phyloP scores from a whole-genome alignment of 2,797 vertebrate species.

The Synanceia verrucosa region DNA sequence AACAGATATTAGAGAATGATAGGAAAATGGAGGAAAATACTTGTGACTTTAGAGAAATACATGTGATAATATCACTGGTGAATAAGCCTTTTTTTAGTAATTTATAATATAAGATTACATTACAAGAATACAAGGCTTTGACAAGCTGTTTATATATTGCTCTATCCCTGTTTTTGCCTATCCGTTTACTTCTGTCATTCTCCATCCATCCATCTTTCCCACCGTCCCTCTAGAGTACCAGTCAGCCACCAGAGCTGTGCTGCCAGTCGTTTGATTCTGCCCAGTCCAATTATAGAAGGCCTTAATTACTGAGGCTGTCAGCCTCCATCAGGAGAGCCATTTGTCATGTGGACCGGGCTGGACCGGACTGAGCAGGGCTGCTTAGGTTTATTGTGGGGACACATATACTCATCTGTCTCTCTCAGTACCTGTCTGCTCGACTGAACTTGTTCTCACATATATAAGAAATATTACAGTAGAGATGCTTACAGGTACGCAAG shows the following conservation, averaged over 20 bases:
- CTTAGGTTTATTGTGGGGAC: conserved; percentile 17
- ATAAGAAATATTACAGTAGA: background rate
- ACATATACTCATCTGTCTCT: conserved; percentile 1
- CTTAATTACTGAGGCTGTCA: conserved; percentile 81
- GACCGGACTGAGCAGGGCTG: conserved; percentile 42
- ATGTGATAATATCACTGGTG: background rate
- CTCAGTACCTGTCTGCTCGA: conserved; percentile 15
- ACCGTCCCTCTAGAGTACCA: conserved; percentile 53
- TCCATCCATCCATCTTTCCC: conserved; percentile 51
- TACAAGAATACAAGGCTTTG: too few relatives aligned
- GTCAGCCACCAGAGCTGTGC: conserved; percentile 59
- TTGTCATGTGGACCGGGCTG: conserved; percentile 64
- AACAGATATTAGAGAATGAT: background rate
- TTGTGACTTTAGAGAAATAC: background rate
- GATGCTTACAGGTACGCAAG: background rate
- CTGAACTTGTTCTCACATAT: background rate
- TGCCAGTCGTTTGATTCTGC: conserved; percentile 66
- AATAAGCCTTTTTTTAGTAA: background rate
- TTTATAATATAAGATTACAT: background rate
- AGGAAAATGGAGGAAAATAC: background rate
- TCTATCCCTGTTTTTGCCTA: background rate
- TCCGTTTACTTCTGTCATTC: conserved; percentile 43
- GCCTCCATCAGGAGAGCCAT: conserved; percentile 74
- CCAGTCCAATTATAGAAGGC: conserved; percentile 78
- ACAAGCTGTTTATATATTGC: too few relatives aligned